These are phyloP conservation scores for Ispidina lecontei DNA, from an alignment of 2,797 vertebrate species.

Conservation along the genomic window DNA sequence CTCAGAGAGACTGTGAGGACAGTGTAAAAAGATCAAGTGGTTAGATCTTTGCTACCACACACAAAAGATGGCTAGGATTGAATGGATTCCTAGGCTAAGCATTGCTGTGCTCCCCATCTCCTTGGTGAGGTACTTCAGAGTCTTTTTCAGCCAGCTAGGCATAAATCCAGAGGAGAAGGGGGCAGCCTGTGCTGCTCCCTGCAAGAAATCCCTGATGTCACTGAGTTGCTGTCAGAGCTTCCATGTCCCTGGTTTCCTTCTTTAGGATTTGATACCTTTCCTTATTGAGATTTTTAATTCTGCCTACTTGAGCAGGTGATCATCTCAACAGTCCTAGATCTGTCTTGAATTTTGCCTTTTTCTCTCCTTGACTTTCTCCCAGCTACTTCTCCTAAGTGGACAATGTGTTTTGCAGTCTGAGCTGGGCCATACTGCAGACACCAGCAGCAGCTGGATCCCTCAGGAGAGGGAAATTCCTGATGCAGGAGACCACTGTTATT, in stretches of 20 bases:
- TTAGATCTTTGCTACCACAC: not conserved
- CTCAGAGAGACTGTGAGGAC: not conserved
- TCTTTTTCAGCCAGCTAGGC: not conserved
- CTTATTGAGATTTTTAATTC: not conserved
- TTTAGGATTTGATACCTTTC: not conserved
- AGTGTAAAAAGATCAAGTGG: not conserved
- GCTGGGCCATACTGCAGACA: not conserved
- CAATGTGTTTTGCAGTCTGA: not conserved
- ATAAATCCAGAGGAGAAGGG: not conserved
- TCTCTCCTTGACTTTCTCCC: not conserved
- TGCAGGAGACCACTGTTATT: not conserved
- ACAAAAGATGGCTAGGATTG: not conserved
- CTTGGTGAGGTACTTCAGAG: not conserved
- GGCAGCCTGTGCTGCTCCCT: not conserved
- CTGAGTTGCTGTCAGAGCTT: not conserved
- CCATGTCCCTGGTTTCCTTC: not conserved
- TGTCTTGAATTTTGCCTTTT: not conserved
- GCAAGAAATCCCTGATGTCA: not conserved
- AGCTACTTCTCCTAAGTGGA: not conserved
- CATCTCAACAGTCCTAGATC: not conserved
- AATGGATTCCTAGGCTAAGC: not conserved
- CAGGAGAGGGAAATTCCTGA: not conserved
- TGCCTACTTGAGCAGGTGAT: not conserved
- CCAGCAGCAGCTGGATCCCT: not conserved
- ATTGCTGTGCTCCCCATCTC: not conserved